Evolutionary conservation across 2,797 vertebrate genomes (phyloP).

Genomic region (Chaunax sp.): DNA sequence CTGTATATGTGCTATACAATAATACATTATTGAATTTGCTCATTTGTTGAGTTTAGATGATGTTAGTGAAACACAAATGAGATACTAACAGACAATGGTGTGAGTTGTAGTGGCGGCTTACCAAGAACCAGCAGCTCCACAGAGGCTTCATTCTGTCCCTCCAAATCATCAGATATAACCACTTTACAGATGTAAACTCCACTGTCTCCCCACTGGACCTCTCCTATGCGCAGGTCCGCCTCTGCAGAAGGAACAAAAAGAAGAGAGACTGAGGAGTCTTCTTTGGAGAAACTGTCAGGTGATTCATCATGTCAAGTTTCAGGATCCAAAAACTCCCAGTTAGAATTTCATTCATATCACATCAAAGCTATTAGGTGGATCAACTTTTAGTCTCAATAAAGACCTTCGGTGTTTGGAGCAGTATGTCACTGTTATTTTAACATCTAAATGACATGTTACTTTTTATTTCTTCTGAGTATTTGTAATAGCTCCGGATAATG

Average conservation of each 20-base stretch:
- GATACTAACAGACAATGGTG: background rate
- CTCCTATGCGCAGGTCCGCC: constrained; percentile 92
- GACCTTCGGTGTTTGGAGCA: no score
- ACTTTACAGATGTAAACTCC: constrained; percentile 94
- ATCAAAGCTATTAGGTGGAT: background rate
- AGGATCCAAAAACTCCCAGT: background rate
- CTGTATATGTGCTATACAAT: no score
- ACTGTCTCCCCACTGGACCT: constrained; percentile 93
- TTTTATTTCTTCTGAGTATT: background rate
- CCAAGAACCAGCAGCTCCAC: constrained; percentile 94
- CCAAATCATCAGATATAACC: constrained; percentile 91
- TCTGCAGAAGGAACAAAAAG: constrained; percentile 76
- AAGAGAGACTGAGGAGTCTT: background rate
- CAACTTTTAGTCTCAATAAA: background rate
- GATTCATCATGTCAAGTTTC: background rate
- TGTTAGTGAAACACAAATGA: background rate
- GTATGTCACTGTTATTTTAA: no score
- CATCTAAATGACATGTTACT: no score
- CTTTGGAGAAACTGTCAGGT: no score
- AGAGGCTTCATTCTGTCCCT: constrained; percentile 92
- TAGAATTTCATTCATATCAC: background rate
- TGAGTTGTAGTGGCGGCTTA: constrained; percentile 72
- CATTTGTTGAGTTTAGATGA: background rate
- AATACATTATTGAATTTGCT: background rate
- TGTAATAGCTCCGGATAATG: background rate